phyloP scores from a whole-genome alignment of 2,888 invertebrate genomes.

The Parnassius orleans region DNA sequence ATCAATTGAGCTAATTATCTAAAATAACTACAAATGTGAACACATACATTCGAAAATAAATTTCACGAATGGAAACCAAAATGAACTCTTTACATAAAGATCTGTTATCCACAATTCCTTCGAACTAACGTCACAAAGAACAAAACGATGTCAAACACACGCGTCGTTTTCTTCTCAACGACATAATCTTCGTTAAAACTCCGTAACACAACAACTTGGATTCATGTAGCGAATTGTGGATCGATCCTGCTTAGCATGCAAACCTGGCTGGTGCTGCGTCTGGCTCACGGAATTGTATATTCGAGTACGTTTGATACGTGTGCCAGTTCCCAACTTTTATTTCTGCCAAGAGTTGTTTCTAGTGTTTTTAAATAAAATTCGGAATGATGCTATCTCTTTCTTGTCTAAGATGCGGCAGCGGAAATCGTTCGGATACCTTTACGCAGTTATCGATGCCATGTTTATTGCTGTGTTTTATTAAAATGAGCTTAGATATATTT shows the following conservation, averaged over 20 bases:
- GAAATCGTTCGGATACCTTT: conserved; percentile 48
- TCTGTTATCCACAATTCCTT: background rate
- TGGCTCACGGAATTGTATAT: conserved; percentile 44
- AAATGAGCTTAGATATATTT: too few species aligned
- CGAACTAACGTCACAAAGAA: background rate
- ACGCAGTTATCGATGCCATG: conserved; percentile 5
- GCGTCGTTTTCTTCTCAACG: conserved; percentile 2
- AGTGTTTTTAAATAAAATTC: conserved; percentile 40
- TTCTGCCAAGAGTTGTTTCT: conserved; percentile 42
- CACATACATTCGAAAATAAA: background rate
- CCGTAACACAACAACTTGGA: conserved; percentile 15
- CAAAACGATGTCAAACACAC: background rate
- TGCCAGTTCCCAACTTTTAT: conserved; percentile 44
- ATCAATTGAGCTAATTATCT: too few species aligned
- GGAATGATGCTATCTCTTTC: conserved; percentile 52
- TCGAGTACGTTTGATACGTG: conserved; percentile 40
- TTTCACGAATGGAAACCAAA: background rate
- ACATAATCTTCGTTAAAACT: conserved; percentile 12
- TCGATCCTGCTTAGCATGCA: conserved; percentile 49
- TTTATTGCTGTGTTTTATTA: background rate
- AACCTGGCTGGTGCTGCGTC: conserved; percentile 34
- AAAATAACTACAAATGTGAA: too few species aligned
- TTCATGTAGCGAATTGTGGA: conserved; percentile 25
- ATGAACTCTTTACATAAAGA: background rate
- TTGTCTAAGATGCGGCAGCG: conserved; percentile 42